Evolutionary conservation across 2,888 invertebrate species (phyloP), one percentile per base, ranked within the genome.

Genomic region (Tetropium fuscum): DNA sequence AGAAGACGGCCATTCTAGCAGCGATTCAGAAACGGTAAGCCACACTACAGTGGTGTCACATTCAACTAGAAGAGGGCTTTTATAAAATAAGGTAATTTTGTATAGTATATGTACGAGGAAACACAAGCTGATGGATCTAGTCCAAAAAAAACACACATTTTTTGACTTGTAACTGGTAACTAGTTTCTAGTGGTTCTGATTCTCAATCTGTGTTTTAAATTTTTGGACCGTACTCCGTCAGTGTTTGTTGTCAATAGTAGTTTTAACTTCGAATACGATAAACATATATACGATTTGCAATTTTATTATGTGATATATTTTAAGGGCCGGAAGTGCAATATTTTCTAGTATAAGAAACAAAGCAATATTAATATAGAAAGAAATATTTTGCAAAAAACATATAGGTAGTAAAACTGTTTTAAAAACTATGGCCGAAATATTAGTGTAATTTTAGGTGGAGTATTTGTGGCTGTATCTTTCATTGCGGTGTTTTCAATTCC

Each of bases 11-110:
- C 74, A 72, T 45, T 76, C 77, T 16, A 76, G 78, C 44, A 83
- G 81, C 49, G 84, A 85, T 63, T 82, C 82, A 36, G 84, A 84
- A 67, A 80, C 80, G 22, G 81, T 83, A 36, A 84, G 83, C 70
- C 84, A 84, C 63, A 80, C 83, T 10, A 84, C 84, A 2, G 71
- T 73, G 4, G 70, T 73, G 10, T 67, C 73, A 5, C 61, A 64
- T 13, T 20, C 45, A 8, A 45, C 48, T 2, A 45, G 49, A 25
- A 34, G n/a, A 36, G 36, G 36, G 4, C 32, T 10, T 32, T 2
- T 18, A 10, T 47, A 32, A 47, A 15, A 7, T 27, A 8, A 27
- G n/a, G 11, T 5, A 1, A 13, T 10, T 32, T 8, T 4, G 13
- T 5, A 13, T 32, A 8, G 2, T 8, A 30, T 11, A 16, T 15